Evolutionary conservation across 2,888 invertebrate genomes (phyloP).

Genomic region (Pimpla rufipes): DNA sequence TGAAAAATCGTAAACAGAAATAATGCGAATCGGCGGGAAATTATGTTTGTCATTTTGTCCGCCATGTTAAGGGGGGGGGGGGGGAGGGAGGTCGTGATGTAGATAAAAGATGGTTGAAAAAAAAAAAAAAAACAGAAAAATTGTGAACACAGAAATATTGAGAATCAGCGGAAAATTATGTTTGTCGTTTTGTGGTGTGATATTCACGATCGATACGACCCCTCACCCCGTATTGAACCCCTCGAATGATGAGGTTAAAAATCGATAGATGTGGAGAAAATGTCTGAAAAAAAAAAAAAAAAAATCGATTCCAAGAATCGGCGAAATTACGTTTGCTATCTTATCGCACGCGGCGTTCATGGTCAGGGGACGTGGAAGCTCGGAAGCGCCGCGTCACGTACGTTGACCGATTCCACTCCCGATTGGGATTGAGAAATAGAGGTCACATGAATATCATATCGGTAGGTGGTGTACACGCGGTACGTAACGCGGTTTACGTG

Average conservation of each 20-base stretch:
- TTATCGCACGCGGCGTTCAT: constrained; percentile 8
- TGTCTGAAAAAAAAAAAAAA: constrained; percentile 22
- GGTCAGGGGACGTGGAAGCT: constrained; percentile 4
- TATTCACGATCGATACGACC: not conserved
- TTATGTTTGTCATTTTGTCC: not conserved
- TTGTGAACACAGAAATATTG: constrained; percentile 8
- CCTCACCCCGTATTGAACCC: too few relatives aligned
- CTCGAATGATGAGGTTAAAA: too few relatives aligned
- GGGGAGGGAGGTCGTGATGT: too few relatives aligned
- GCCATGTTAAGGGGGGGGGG: too few relatives aligned
- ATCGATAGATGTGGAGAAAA: too few relatives aligned
- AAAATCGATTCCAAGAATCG: not conserved
- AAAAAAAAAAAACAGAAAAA: constrained; percentile 41
- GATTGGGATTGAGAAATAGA: constrained; percentile 37
- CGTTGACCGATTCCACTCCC: constrained; percentile 9
- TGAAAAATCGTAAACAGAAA: not conserved
- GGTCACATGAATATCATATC: constrained; percentile 58
- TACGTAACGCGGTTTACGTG: constrained; percentile 29
- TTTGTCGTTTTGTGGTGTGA: not conserved
- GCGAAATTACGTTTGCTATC: not conserved
- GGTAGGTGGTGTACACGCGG: constrained; percentile 39
- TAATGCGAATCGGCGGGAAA: not conserved
- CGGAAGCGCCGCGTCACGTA: constrained; percentile 2
- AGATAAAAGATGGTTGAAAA: constrained; percentile 20
- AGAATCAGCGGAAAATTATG: not conserved